These are phyloP conservation scores for Phalacrocorax aristotelis DNA, from an alignment of 2,113 vertebrate genomes.

Conservation along the genomic window DNA sequence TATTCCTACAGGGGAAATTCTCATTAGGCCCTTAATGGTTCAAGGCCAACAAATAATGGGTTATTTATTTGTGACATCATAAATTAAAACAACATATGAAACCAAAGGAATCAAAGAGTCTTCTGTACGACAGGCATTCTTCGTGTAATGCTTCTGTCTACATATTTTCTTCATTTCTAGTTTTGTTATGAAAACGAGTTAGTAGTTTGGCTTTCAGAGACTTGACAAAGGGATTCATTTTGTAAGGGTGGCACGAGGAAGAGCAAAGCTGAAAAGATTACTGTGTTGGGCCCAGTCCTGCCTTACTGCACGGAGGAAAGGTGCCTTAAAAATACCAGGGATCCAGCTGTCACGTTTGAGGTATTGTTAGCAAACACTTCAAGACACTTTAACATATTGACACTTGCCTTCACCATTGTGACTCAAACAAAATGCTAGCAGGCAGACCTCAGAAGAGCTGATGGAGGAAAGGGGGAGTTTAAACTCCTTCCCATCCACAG, in stretches of 20 bases:
- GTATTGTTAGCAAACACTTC: background rate
- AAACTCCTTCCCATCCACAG: background rate
- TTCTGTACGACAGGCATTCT: background rate
- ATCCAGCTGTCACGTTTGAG: background rate
- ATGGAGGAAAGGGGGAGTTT: background rate
- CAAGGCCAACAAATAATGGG: background rate
- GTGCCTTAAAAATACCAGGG: background rate
- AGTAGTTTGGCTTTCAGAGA: background rate
- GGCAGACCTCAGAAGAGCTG: background rate
- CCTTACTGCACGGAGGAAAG: background rate
- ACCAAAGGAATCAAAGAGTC: background rate
- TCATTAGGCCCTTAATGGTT: constrained; percentile 16
- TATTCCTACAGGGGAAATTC: background rate
- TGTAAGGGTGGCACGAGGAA: background rate
- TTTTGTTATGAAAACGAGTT: background rate
- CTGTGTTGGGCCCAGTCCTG: background rate
- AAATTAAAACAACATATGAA: background rate
- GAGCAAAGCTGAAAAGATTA: background rate
- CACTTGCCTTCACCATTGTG: background rate
- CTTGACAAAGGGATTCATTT: background rate
- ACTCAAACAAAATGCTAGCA: background rate
- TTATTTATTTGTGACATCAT: constrained; percentile 17
- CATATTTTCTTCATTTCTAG: background rate
- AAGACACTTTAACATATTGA: background rate
- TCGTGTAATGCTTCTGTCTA: background rate